A percentile compares a stretch with the other conserved stretches of the same genome.
phyloP scores from a whole-genome alignment of 1,140 invertebrate species.

The Drosophila chauvacae region DNA sequence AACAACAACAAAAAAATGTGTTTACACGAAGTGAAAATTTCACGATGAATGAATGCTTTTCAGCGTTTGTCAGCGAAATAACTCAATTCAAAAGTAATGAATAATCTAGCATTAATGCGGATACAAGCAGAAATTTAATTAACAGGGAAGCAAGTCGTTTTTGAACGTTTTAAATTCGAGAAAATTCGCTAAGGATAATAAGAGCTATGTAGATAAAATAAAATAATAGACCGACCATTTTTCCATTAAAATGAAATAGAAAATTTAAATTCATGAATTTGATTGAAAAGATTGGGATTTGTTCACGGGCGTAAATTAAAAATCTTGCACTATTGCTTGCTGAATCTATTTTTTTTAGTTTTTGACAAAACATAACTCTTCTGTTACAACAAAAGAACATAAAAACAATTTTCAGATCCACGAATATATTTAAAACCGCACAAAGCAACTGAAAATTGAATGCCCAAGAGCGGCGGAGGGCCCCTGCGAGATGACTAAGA shows the following conservation, averaged over 20 bases:
- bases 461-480: constrained; percentile 4
- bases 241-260: neutral
- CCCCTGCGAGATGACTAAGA: constrained; percentile 35
- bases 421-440: constrained; percentile 8
- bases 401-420: neutral
- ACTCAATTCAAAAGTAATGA: constrained; percentile 23
- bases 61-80: neutral
- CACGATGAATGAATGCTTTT: constrained; percentile 6
- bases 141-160: neutral
- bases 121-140: constrained; percentile 2
- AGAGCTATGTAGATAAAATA: neutral
- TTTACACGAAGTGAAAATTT: constrained; percentile 17
- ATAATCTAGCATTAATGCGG: constrained; percentile 10
- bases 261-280: too few species aligned
- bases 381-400: constrained; percentile 12
- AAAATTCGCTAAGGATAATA: neutral
- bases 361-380: constrained; percentile 1
- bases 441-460: constrained; percentile 27
- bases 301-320: neutral
- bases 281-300: neutral
- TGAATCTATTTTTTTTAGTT: neutral
- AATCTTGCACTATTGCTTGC: neutral
- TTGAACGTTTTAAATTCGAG: neutral
- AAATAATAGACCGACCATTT: neutral
- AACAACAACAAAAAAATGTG: constrained; percentile 1